Conservation (phyloP, 2,888 invertebrate species). For the Nomada goodeniana region DNA sequence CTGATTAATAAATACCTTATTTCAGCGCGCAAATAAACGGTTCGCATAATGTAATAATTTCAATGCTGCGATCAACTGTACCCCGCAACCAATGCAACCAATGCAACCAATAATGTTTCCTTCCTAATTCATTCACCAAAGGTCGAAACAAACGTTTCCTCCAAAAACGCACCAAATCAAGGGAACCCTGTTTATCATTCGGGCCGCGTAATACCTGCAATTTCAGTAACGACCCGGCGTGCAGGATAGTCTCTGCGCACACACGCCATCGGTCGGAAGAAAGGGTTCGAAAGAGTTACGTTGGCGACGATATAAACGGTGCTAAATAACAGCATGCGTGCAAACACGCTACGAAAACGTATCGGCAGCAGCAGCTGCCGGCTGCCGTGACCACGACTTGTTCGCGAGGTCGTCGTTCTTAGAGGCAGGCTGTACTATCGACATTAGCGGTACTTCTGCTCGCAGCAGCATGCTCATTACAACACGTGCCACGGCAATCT, state of each 20-base stretch:
- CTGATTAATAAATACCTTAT: too few relatives aligned
- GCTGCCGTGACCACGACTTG: constrained; percentile 51
- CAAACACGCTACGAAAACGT: constrained; percentile 61
- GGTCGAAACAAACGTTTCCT: neutral
- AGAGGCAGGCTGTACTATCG: constrained; percentile 36
- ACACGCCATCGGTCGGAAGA: neutral
- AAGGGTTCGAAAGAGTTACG: neutral
- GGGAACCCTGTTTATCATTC: constrained; percentile 5
- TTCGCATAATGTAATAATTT: too few relatives aligned
- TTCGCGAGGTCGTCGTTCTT: constrained; percentile 72
- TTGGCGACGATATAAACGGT: neutral
- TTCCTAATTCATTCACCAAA: too few relatives aligned
- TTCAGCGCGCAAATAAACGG: too few relatives aligned
- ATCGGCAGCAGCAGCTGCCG: constrained; percentile 65
- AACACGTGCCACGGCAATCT: constrained; percentile 43
- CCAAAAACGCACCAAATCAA: neutral
- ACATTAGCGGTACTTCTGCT: constrained; percentile 69
- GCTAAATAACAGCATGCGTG: constrained; percentile 56
- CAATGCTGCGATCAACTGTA: too few relatives aligned
- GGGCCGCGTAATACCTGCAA: neutral
- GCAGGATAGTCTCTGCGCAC: neutral
- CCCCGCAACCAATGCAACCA: too few relatives aligned
- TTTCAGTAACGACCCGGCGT: constrained; percentile 5
- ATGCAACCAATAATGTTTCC: too few relatives aligned
- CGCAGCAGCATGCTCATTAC: constrained; percentile 53